Conservation (phyloP, 2,797 vertebrate species). For the Eutrigla gurnardus region DNA sequence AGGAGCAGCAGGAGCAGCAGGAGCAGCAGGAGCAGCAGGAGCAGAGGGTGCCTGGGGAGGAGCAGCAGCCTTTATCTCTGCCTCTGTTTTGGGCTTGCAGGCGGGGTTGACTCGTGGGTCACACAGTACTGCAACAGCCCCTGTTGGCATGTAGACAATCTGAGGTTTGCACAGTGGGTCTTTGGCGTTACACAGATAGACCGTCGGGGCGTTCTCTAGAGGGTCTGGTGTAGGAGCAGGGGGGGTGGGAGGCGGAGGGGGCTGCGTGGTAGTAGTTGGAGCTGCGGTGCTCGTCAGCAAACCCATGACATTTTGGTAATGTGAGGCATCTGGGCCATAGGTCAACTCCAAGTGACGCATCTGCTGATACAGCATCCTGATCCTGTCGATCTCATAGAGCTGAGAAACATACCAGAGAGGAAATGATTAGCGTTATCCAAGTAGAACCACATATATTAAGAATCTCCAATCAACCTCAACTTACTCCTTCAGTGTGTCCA, state of each 20-base stretch:
- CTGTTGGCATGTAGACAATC: slow-evolving; percentile 80
- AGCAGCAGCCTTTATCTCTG: slow-evolving; percentile 54
- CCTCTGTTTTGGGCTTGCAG: slow-evolving; percentile 69
- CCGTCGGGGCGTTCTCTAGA: slow-evolving; percentile 68
- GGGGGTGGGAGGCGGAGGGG: slow-evolving; percentile 68
- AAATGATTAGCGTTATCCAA: background rate
- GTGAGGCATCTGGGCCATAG: slow-evolving; percentile 78
- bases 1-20: slow-evolving; percentile 45
- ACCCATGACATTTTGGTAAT: slow-evolving; percentile 78
- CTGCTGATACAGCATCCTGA: slow-evolving; percentile 84
- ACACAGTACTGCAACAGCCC: slow-evolving; percentile 79
- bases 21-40: slow-evolving; percentile 48
- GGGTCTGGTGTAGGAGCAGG: slow-evolving; percentile 64
- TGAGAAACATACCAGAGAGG: slow-evolving; percentile 33
- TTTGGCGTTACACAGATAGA: slow-evolving; percentile 80
- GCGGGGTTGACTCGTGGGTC: slow-evolving; percentile 79
- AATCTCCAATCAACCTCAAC: slow-evolving; percentile 18
- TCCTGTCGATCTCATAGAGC: slow-evolving; percentile 84
- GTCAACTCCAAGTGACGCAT: slow-evolving; percentile 83
- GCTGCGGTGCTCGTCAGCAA: slow-evolving; percentile 60
- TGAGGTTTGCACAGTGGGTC: slow-evolving; percentile 82
- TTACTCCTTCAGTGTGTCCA: slow-evolving; percentile 84
- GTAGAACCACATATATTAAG: background rate
- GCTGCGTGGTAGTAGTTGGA: slow-evolving; percentile 60
- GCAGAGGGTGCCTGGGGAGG: slow-evolving; percentile 36